Conservation (phyloP, 2,888 invertebrate genomes). For the Nymphalis polychloros region DNA sequence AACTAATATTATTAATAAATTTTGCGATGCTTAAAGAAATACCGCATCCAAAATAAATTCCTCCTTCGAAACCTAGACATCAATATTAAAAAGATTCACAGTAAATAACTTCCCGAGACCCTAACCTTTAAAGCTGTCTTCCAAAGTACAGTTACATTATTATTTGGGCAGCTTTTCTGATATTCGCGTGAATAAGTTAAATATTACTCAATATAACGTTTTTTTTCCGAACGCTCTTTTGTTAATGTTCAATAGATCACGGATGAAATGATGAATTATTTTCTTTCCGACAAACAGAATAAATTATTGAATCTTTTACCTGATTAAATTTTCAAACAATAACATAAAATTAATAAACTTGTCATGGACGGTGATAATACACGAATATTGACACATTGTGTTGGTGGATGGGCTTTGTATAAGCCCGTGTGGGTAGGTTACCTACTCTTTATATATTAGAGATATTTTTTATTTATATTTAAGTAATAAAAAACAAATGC, state of each 20-base stretch:
- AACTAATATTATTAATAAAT: too few species aligned
- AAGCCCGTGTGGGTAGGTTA: too few species aligned
- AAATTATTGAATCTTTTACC: background rate
- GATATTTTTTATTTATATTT: too few species aligned
- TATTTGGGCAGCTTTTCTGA: constrained; percentile 24
- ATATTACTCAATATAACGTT: constrained; percentile 8
- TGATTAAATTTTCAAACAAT: background rate
- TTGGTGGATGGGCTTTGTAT: too few species aligned
- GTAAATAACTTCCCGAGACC: constrained; percentile 25
- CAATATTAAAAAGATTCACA: constrained; percentile 31
- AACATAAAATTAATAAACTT: too few species aligned
- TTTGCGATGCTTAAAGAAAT: background rate
- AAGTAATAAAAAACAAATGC: too few species aligned
- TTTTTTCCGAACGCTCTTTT: background rate
- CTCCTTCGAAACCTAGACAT: constrained; percentile 3
- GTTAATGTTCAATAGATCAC: constrained; percentile 2
- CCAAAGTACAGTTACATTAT: constrained; percentile 25
- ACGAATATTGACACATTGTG: background rate
- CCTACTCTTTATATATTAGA: too few species aligned
- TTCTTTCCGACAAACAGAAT: background rate
- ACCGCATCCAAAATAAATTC: constrained; percentile 13
- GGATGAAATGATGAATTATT: constrained; percentile 5
- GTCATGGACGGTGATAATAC: background rate
- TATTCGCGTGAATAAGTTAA: constrained; percentile 27
- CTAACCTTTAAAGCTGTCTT: constrained; percentile 31